Conservation (phyloP, 2,113 vertebrate species). For the Centropus unirufus region DNA sequence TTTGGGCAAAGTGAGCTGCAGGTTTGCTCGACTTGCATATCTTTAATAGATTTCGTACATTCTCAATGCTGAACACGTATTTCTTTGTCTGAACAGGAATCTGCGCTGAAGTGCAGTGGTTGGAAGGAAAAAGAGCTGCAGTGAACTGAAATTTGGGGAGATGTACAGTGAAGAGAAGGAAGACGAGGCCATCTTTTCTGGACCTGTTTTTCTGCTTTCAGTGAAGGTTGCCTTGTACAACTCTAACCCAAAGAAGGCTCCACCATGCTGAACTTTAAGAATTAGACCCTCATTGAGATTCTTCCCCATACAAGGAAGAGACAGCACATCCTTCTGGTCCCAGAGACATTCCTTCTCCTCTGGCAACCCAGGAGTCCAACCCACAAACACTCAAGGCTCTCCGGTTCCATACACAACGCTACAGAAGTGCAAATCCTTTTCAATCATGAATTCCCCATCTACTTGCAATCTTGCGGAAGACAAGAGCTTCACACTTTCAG, state of each 20-base stretch:
- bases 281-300: not conserved
- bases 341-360: not conserved
- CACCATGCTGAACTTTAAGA: not conserved
- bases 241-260: not conserved
- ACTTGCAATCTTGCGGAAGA: not conserved
- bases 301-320: not conserved
- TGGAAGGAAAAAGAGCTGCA: not conserved
- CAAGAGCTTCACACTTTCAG: not conserved
- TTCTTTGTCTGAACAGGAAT: not conserved
- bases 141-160: not conserved
- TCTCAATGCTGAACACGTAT: not conserved
- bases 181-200: not conserved
- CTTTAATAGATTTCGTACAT: not conserved
- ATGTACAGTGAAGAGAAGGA: not conserved
- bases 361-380: accelerated
- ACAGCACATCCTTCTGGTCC: not conserved
- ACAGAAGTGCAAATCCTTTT: not conserved
- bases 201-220: not conserved
- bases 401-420: accelerated
- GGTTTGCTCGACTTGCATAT: not conserved
- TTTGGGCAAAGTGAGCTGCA: not conserved
- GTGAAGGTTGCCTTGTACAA: not conserved
- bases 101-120: not conserved
- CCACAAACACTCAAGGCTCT: not conserved
- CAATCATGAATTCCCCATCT: accelerated